These are phyloP conservation scores for Zaprionus tsacasi DNA, from an alignment of 1,140 invertebrate genomes.

Conservation along the genomic window DNA sequence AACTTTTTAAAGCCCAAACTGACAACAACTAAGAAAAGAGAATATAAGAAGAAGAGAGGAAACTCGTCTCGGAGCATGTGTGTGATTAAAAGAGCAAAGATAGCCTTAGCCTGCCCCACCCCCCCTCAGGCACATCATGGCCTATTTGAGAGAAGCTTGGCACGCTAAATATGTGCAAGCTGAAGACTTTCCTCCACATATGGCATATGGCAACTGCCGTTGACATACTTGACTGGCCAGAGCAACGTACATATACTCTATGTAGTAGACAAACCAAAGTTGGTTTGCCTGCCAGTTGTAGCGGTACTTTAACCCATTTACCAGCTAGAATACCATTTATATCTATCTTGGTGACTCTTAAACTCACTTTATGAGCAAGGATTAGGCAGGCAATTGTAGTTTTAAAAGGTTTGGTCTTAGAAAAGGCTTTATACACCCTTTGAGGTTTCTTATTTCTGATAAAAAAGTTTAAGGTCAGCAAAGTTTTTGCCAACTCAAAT, in stretches of 20 bases:
- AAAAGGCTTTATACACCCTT: background rate
- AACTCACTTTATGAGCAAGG: background rate
- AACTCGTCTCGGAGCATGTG: constrained; percentile 29
- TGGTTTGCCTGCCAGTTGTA: constrained; percentile 30
- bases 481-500: background rate
- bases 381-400: background rate
- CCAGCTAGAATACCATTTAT: background rate
- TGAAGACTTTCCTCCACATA: constrained; percentile 24
- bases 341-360: background rate
- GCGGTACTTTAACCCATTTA: constrained; percentile 49
- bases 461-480: background rate
- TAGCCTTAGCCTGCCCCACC: constrained; percentile 3
- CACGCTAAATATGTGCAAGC: constrained; percentile 37
- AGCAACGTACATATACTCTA: background rate
- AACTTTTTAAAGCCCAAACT: constrained; percentile 21
- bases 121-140: constrained; percentile 6
- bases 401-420: background rate
- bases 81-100: constrained; percentile 32
- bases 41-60: background rate
- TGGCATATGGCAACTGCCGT: constrained; percentile 39
- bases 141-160: constrained; percentile 31
- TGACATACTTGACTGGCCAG: constrained; percentile 40
- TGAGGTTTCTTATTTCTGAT: too few relatives aligned
- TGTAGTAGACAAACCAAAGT: constrained; percentile 36
- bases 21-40: constrained; percentile 15